Conservation (phyloP, 2,888 invertebrate species). For the Mellilla xanthometata region DNA sequence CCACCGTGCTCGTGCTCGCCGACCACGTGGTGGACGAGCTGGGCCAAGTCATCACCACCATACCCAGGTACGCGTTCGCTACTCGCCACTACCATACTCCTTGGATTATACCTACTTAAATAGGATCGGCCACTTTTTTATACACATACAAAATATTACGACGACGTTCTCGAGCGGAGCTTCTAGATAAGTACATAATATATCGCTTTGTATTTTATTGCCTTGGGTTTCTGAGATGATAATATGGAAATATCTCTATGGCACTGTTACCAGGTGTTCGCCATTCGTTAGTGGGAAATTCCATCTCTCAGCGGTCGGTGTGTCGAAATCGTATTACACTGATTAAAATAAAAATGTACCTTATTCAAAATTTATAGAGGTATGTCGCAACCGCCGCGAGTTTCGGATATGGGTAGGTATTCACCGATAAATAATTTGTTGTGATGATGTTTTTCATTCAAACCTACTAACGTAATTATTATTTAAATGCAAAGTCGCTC, state of each 20-base stretch:
- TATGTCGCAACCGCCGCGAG: slow-evolving; percentile 16
- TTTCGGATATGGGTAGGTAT: slow-evolving; percentile 10
- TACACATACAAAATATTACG: not conserved
- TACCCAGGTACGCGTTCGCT: too few relatives aligned
- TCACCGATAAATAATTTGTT: slow-evolving; percentile 16
- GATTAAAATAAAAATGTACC: slow-evolving; percentile 27
- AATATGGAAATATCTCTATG: slow-evolving; percentile 46
- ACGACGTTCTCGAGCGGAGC: slow-evolving; percentile 8
- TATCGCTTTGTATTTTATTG: slow-evolving; percentile 44
- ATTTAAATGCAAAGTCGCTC: slow-evolving; percentile 25
- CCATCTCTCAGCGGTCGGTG: slow-evolving; percentile 38
- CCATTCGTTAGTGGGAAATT: slow-evolving; percentile 55
- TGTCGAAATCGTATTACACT: slow-evolving; percentile 33
- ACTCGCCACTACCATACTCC: too few relatives aligned
- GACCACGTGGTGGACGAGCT: slow-evolving; percentile 88
- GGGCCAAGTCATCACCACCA: slow-evolving; percentile 85
- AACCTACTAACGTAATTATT: slow-evolving; percentile 23
- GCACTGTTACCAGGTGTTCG: slow-evolving; percentile 51
- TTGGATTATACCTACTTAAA: too few relatives aligned
- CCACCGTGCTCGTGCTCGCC: slow-evolving; percentile 87
- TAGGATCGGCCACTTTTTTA: not conserved
- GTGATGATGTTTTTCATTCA: slow-evolving; percentile 23
- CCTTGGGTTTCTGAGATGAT: slow-evolving; percentile 47
- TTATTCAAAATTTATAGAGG: slow-evolving; percentile 22
- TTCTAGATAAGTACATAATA: not conserved